These are phyloP conservation scores for Argopecten irradians DNA, from an alignment of 1,140 invertebrate genomes.

Conservation along the genomic window DNA sequence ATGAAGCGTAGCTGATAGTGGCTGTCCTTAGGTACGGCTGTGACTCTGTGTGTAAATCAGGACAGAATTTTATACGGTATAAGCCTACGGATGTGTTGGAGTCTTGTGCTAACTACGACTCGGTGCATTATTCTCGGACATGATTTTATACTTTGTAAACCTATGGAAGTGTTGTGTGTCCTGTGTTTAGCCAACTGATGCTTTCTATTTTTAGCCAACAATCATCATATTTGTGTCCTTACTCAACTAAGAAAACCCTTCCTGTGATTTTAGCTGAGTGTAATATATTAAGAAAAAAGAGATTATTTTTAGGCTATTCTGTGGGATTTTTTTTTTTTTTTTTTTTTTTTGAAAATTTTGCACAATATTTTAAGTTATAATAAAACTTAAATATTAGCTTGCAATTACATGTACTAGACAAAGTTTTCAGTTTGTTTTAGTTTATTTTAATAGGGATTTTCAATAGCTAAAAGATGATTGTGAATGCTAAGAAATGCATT, in stretches of 20 bases:
- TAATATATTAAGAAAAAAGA: neutral
- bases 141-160: neutral
- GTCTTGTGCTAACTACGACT: too few species aligned
- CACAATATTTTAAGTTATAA: too few species aligned
- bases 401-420: too few species aligned
- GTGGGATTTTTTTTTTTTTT: too few species aligned
- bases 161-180: neutral
- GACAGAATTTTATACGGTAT: neutral
- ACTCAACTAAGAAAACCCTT: neutral
- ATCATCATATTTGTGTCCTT: neutral
- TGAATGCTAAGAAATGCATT: too few species aligned
- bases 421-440: too few species aligned
- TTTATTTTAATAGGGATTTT: neutral
- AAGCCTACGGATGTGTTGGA: neutral
- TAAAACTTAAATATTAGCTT: too few species aligned
- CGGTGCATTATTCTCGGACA: too few species aligned
- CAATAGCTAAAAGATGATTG: neutral
- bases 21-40: constrained; percentile 1
- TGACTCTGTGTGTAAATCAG: neutral
- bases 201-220: constrained; percentile 3
- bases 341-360: too few species aligned
- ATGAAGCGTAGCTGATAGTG: constrained; percentile 57
- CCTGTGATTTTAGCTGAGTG: neutral
- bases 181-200: neutral
- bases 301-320: neutral